These are phyloP conservation scores for Branchellion lobata DNA, from an alignment of 2,888 invertebrate genomes.

Conservation along the genomic window DNA sequence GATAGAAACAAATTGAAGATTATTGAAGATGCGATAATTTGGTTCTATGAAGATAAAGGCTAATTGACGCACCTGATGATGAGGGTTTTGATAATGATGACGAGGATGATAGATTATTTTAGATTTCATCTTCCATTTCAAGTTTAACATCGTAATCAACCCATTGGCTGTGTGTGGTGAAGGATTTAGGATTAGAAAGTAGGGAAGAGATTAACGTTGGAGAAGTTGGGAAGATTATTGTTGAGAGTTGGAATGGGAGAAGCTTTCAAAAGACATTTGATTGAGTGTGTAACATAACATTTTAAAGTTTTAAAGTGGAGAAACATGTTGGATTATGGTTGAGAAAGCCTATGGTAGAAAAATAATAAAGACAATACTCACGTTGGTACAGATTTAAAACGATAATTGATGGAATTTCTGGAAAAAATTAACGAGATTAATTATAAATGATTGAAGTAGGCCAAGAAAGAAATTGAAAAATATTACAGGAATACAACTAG, in stretches of 20 bases:
- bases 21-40: too few species aligned
- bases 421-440: neutral
- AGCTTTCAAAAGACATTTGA: neutral
- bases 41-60: too few species aligned
- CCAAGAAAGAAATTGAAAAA: too few species aligned
- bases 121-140: conserved; percentile 43
- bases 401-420: conserved; percentile 39
- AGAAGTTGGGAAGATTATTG: too few species aligned
- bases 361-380: neutral
- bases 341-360: neutral
- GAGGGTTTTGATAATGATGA: too few species aligned
- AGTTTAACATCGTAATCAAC: conserved; percentile 36
- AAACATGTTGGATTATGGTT: neutral
- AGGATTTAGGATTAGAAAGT: too few species aligned
- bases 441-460: neutral
- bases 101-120: neutral
- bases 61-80: too few species aligned
- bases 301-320: neutral
- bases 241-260: too few species aligned
- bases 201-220: neutral
- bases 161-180: conserved; percentile 23
- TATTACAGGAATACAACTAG: too few species aligned
- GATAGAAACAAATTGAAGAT: too few species aligned
- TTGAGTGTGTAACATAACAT: neutral
- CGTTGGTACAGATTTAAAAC: conserved; percentile 29